phyloP scores from a whole-genome alignment of 2,113 vertebrate species.

The Larimichthys crocea region DNA sequence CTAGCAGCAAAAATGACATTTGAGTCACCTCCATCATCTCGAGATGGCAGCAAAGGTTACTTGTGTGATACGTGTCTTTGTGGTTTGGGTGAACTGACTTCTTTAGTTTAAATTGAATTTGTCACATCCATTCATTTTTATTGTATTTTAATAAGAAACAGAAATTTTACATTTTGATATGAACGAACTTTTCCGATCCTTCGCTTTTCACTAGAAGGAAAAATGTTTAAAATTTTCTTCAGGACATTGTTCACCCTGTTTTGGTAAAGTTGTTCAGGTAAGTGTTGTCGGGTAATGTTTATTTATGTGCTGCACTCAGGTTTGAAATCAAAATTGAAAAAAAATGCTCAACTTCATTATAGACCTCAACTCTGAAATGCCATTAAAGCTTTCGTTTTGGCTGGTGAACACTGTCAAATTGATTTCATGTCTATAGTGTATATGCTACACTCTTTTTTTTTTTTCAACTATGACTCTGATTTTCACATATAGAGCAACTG shows the following conservation, averaged over 20 bases:
- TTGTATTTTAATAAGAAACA: neutral
- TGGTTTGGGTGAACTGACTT: too few relatives aligned
- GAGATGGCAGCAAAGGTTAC: neutral
- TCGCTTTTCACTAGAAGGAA: neutral
- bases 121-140: too few relatives aligned
- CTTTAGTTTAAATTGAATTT: too few relatives aligned
- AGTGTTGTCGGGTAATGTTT: neutral
- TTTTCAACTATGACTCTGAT: constrained; percentile 1
- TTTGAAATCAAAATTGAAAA: neutral
- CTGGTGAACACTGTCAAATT: constrained; percentile 1
- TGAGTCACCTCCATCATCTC: neutral
- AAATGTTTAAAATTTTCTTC: neutral
- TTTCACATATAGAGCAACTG: constrained; percentile 20
- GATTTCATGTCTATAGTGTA: constrained; percentile 25
- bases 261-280: neutral
- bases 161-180: neutral
- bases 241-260: neutral
- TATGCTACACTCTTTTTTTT: neutral
- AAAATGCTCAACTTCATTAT: neutral
- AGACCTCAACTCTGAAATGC: neutral
- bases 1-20: neutral
- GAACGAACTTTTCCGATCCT: neutral
- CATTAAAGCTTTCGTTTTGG: constrained; percentile 13
- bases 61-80: too few relatives aligned
- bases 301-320: neutral